These are phyloP conservation scores for Thysanoteuthis rhombus DNA, from an alignment of 2,888 invertebrate species.

Conservation along the genomic window DNA sequence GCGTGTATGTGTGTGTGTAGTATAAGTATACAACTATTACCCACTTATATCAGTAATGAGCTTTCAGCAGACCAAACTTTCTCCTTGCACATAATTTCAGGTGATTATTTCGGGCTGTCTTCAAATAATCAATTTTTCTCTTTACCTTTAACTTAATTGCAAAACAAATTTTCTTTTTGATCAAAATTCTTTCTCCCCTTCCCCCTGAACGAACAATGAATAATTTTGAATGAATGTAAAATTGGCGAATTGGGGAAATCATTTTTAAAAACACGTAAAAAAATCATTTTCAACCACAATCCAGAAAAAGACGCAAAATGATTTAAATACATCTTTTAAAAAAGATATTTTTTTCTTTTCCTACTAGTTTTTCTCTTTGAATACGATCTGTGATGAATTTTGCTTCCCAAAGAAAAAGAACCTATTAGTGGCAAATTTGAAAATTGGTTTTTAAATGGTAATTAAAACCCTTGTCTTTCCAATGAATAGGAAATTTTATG, in stretches of 20 bases:
- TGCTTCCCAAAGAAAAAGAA: background rate
- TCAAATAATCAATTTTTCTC: too few relatives aligned
- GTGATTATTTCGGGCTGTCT: too few relatives aligned
- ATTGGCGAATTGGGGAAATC: background rate
- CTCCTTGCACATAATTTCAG: too few relatives aligned
- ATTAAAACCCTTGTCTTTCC: background rate
- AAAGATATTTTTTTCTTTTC: background rate
- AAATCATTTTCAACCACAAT: background rate
- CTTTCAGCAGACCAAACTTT: too few relatives aligned
- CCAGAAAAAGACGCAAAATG: background rate
- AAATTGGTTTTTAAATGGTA: conserved; percentile 12
- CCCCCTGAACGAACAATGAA: background rate
- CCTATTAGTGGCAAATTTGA: background rate
- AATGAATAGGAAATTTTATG: background rate
- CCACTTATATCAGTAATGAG: too few relatives aligned
- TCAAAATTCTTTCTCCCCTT: background rate
- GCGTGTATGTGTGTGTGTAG: too few relatives aligned
- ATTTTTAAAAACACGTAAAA: background rate
- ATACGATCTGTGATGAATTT: background rate
- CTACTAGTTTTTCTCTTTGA: background rate
- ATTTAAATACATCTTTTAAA: background rate
- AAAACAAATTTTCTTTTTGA: background rate
- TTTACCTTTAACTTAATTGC: too few relatives aligned
- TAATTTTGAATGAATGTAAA: background rate
- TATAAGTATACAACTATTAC: too few relatives aligned